Base-by-base conservation (phyloP, 2,797 vertebrate species). In the Megaceryle alcyon region DNA sequence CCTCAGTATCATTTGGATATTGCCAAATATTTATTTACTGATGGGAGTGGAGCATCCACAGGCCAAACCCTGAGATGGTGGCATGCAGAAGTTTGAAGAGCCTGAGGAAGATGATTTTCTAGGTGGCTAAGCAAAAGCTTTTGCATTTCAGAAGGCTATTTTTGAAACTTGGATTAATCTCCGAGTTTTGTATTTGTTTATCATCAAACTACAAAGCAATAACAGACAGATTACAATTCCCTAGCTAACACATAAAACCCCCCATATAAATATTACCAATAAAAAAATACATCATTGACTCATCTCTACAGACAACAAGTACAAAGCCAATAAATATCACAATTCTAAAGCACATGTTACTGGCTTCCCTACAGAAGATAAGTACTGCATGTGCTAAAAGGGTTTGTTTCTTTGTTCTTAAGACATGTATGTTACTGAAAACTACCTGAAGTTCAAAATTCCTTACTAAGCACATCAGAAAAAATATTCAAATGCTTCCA, bases 321-420 rank as follows among this genome's bases (percentile, higher is more conserved):
- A 96, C 46, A 96, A 97, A 97, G 82, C 91, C 80, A 97, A 97
- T 96, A 97, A 97, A 97, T 91, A 98, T 7, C 4, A 65, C 61
- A 92, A 73, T 92, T 94, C 88, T 96, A 94, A 95, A 96, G 87
- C 43, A 93, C 68, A 48, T 33, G 33, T 86, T 94, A 89, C 64
- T 93, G 77, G 46, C 60, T 88, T 28, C 57, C 60, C 43, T 79
- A 46, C 0, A 68, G 56, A 92, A 65, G 44, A 31, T 80, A 95
- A 97, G 84, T 96, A 95, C 83, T 96, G 69, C 41, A 53, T 68
- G 26, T 4, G 79, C 65, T 68, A 43, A 96, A 96, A 88, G 23
- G 44, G 7, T 53, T 60, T 48, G 2, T 60, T 21, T 17, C 14
- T 13, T 66, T 7, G 3, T 20, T 31, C 29, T 53, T 54, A 90